These are phyloP conservation scores for Papilio xuthus DNA, from an alignment of 1,140 invertebrate species.

Conservation along the genomic window DNA sequence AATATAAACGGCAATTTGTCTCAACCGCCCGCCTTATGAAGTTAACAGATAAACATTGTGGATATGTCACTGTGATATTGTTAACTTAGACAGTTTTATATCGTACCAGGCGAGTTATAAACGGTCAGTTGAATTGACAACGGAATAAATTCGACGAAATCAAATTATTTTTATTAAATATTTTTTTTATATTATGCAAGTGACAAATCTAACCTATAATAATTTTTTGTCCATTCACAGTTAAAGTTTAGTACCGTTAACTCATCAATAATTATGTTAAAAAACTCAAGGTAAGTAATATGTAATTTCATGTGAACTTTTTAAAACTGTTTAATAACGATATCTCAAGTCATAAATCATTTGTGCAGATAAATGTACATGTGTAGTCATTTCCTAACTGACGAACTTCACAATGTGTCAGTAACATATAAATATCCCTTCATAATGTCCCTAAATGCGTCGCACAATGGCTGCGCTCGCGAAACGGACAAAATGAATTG, in stretches of 20 bases:
- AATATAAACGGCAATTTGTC: conserved; percentile 52
- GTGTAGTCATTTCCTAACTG: background rate
- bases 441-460: conserved; percentile 14
- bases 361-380: background rate
- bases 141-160: too few species aligned
- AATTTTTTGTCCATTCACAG: too few species aligned
- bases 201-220: too few species aligned
- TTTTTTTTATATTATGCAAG: too few species aligned
- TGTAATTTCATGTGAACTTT: too few species aligned
- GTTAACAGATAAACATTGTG: conserved; percentile 44
- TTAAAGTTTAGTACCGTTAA: too few species aligned
- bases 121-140: too few species aligned
- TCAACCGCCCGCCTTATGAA: conserved; percentile 45
- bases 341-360: too few species aligned
- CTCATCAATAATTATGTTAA: too few species aligned
- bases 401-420: conserved; percentile 5
- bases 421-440: conserved; percentile 48
- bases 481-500: conserved; percentile 47
- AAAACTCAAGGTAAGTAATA: too few species aligned
- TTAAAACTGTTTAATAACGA: too few species aligned
- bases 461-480: conserved; percentile 8
- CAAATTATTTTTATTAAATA: too few species aligned
- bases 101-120: background rate
- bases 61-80: background rate
- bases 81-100: background rate